phyloP scores from a whole-genome alignment of 2,797 vertebrate genomes.

The Gymnoscopelus braueri region DNA sequence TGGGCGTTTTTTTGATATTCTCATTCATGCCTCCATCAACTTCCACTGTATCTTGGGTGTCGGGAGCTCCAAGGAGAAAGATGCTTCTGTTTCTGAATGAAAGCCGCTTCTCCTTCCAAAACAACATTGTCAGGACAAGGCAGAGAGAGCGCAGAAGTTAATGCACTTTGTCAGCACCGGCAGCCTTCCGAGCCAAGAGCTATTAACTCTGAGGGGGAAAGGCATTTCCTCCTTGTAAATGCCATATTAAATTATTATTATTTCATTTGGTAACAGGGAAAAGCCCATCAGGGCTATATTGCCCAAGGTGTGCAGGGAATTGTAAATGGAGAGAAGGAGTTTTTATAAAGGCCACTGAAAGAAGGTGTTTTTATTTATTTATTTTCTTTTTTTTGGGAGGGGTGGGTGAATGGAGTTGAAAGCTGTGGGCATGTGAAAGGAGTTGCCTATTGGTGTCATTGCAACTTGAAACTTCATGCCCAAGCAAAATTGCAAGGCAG shows the following conservation, averaged over 20 bases:
- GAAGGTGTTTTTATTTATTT: background rate
- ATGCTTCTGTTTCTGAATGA: slow-evolving; percentile 78
- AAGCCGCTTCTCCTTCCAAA: slow-evolving; percentile 70
- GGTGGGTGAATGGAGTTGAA: slow-evolving; percentile 16
- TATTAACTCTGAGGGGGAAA: slow-evolving; percentile 86
- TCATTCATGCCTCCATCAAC: slow-evolving; percentile 51
- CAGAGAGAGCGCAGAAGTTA: slow-evolving; percentile 81
- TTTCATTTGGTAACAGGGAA: slow-evolving; percentile 86
- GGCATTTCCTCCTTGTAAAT: slow-evolving; percentile 89
- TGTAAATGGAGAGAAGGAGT: slow-evolving; percentile 72
- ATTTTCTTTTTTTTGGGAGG: slow-evolving; percentile 43
- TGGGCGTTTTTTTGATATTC: slow-evolving; percentile 2
- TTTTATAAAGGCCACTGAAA: slow-evolving; percentile 50
- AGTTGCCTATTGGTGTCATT: slow-evolving; percentile 38
- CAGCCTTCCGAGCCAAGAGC: slow-evolving; percentile 80
- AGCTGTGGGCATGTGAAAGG: slow-evolving; percentile 26
- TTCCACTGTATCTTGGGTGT: slow-evolving; percentile 25
- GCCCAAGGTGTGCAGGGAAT: slow-evolving; percentile 74
- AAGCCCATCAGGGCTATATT: slow-evolving; percentile 79
- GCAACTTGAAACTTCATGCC: slow-evolving; percentile 36
- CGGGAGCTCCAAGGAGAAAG: slow-evolving; percentile 46
- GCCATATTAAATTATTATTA: slow-evolving; percentile 89
- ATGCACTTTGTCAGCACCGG: slow-evolving; percentile 86
- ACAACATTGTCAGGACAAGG: slow-evolving; percentile 76
- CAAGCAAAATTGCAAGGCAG: slow-evolving; percentile 15